Conservation (phyloP, 2,888 invertebrate species). For the Drosophila setosimentum region DNA sequence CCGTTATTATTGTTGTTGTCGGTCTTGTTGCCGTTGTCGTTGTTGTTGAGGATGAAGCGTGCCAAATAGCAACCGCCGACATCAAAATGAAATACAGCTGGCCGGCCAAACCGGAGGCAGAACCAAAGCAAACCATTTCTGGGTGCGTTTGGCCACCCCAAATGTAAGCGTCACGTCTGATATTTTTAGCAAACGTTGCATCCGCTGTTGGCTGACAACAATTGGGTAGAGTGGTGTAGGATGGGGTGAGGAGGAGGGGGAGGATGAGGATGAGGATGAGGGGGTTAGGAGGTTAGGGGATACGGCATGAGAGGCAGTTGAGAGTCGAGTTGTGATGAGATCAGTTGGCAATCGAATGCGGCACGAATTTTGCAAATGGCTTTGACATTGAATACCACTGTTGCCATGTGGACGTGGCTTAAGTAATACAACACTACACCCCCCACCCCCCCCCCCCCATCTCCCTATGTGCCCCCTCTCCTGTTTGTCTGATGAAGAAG, state of each 20-base stretch:
- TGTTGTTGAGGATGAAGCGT: conserved; percentile 55
- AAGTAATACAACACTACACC: neutral
- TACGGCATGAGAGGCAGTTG: neutral
- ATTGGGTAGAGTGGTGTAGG: neutral
- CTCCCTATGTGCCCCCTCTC: neutral
- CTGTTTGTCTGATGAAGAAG: conserved; percentile 43
- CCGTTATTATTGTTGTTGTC: conserved; percentile 11
- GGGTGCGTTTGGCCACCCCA: conserved; percentile 48
- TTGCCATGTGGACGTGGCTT: conserved; percentile 12
- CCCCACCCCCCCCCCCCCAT: neutral
- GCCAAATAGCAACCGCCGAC: conserved; percentile 68
- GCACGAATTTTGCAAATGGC: conserved; percentile 41
- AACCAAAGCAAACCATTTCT: conserved; percentile 3
- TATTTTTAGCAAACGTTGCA: conserved; percentile 59
- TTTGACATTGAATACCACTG: conserved; percentile 53
- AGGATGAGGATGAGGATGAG: accelerated
- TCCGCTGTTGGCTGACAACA: conserved; percentile 31
- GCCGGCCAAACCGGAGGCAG: conserved; percentile 40
- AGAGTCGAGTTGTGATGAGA: conserved; percentile 2
- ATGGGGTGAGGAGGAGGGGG: no score
- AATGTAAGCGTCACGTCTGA: conserved; percentile 32
- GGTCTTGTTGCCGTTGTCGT: conserved; percentile 5
- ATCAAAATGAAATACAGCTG: conserved; percentile 68
- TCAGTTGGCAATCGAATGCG: conserved; percentile 24
- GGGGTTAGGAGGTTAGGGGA: neutral